Conservation (phyloP, 30 jellyfish, hydroid and myxozoan genomes). For the Euphysa ruthae region DNA sequence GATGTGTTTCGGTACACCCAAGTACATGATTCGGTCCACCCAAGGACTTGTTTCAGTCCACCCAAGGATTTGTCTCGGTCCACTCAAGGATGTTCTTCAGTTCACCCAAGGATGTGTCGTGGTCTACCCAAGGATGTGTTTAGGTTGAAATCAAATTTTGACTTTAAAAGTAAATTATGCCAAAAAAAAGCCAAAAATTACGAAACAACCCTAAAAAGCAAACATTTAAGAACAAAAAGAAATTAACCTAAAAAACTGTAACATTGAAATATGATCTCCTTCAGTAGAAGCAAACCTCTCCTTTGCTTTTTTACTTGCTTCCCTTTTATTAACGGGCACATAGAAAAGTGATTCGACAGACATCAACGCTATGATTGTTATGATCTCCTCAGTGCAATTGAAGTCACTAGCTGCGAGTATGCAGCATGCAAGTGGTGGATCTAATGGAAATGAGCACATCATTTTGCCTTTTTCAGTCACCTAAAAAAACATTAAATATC, state of each 20-base stretch:
- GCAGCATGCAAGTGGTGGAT: constrained; percentile 65
- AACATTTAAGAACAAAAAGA: background rate
- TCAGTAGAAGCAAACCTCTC: constrained; percentile 66
- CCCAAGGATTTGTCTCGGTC: too few species aligned
- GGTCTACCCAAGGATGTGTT: too few species aligned
- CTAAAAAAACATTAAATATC: constrained; percentile 10
- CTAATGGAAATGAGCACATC: constrained; percentile 85
- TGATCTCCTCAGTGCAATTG: constrained; percentile 74
- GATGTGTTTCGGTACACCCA: too few species aligned
- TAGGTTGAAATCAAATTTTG: too few species aligned
- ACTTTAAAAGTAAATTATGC: too few species aligned
- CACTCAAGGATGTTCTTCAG: too few species aligned
- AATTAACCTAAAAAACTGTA: constrained; percentile 4
- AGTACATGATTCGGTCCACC: too few species aligned
- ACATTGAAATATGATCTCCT: constrained; percentile 75
- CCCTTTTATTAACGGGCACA: constrained; percentile 68
- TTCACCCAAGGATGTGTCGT: too few species aligned
- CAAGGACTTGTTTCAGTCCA: too few species aligned
- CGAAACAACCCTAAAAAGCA: too few species aligned
- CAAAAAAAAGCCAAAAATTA: too few species aligned
- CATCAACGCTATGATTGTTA: constrained; percentile 67
- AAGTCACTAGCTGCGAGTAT: constrained; percentile 71
- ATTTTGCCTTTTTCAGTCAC: constrained; percentile 69
- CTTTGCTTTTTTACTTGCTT: constrained; percentile 39
- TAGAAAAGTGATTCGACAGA: constrained; percentile 77